Evolutionary conservation across 2,888 invertebrate genomes (phyloP), one percentile per base, ranked within the genome.

Genomic region (Andrena camellia): DNA sequence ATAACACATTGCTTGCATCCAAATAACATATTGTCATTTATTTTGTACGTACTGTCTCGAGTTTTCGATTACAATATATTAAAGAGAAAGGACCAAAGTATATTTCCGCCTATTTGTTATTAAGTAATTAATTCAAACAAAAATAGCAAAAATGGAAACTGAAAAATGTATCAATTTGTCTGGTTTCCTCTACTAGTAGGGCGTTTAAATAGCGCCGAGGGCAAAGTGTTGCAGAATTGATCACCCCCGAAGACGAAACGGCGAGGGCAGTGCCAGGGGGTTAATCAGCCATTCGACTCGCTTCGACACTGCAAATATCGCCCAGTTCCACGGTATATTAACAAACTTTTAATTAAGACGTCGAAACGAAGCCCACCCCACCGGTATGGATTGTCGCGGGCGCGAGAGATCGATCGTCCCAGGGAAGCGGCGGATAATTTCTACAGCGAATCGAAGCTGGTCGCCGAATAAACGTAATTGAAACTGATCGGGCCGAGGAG

Each of bases 391-490:
- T 84, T 74, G 74, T 72, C 59, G 64, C 71, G 48, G 63, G 29
- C 48, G 8, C 68, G 62, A 4, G 29, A 70, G 54, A 84, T 82
- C 71, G 76, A 84, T 71, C 60, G 64, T 42, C 31, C 66, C 67
- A 48, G 62, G 20, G 70, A 59, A 78, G 48, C 70, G n/a, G 54
- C 23, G 64, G 72, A 69, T 72, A 78, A 86, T 74, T 78, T 72
- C n/a, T 67, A 52, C 71, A 66, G 35, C n/a, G 57, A 57, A 57
- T 57, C 57, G 35, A 52, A 57, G 54, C 63, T 31, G 67, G 66
- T 50, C 68, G 83, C 70, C 73, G 79, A 64, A 71, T 63, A 67
- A 73, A 59, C 54, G 82, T 82, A 78, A 85, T 78, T 84, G 85
- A 85, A 85, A 84, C 52, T 69, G 84, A 78, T 81, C 75, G 33